Percentiles rank a stretch among this genome's conserved stretches.
Conservation (phyloP, 2,888 invertebrate species). For the Anthophora plumipes region DNA sequence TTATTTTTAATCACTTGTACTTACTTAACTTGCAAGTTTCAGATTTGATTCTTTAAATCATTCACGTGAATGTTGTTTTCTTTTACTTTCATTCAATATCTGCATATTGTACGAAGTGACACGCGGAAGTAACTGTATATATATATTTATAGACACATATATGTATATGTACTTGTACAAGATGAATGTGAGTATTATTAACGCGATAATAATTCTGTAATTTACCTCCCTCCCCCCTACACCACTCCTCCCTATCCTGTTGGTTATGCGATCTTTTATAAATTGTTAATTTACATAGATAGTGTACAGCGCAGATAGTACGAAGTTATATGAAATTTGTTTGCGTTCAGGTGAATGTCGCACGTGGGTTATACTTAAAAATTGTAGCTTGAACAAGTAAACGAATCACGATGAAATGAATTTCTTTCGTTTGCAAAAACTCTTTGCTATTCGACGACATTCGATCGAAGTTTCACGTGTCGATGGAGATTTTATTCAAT, state of each 20-base stretch:
- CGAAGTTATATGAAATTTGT: constrained; percentile 14
- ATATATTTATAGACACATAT: constrained; percentile 47
- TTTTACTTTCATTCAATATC: not conserved
- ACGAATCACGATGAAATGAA: constrained; percentile 22
- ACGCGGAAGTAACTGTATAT: constrained; percentile 1
- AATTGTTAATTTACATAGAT: constrained; percentile 73
- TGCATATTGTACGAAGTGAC: not conserved
- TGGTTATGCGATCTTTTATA: constrained; percentile 74
- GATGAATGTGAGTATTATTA: constrained; percentile 73
- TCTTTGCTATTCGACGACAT: not conserved
- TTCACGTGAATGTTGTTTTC: not conserved
- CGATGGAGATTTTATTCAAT: not conserved
- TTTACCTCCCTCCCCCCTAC: constrained; percentile 19
- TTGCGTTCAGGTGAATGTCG: constrained; percentile 12
- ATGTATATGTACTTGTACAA: constrained; percentile 60
- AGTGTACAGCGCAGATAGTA: constrained; percentile 22
- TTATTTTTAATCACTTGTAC: no score
- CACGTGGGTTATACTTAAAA: constrained; percentile 8
- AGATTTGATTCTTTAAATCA: no score
- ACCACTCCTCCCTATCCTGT: constrained; percentile 46
- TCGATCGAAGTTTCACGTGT: not conserved
- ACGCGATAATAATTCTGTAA: constrained; percentile 58
- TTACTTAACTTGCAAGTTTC: no score
- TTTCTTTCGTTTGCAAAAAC: not conserved
- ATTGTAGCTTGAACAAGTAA: constrained; percentile 23